These are phyloP conservation scores for Zoanthus gigantus DNA, from an alignment of 92 coral and sea anemone species.

Conservation along the genomic window DNA sequence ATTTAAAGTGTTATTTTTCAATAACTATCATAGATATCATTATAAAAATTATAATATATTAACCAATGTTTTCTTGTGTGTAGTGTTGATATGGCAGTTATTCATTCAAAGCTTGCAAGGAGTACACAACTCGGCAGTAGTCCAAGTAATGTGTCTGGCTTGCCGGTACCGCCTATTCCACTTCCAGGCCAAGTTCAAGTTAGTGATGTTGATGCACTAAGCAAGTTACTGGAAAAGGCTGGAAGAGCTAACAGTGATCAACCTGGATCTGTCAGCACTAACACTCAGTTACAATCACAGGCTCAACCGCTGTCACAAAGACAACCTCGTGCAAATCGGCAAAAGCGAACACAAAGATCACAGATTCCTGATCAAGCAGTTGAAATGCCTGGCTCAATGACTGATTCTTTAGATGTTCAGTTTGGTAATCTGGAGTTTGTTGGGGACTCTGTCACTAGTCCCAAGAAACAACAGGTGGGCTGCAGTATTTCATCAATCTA, in stretches of 20 bases:
- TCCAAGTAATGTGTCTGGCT: constrained; percentile 48
- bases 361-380: constrained; percentile 96
- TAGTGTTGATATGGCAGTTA: constrained; percentile 88
- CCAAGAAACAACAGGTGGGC: constrained; percentile 50
- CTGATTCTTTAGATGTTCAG: constrained; percentile 97
- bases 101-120: constrained; percentile 86
- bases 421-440: constrained; percentile 98
- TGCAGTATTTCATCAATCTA: not conserved
- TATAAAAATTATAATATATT: not conserved
- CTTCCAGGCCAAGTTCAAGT: constrained; percentile 67
- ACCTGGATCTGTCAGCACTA: constrained; percentile 27
- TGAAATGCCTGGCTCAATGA: constrained; percentile 97
- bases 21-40: not conserved
- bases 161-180: constrained; percentile 75
- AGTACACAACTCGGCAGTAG: constrained; percentile 57
- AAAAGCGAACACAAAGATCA: constrained; percentile 79
- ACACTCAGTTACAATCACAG: constrained; percentile 47
- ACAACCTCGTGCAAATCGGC: constrained; percentile 70
- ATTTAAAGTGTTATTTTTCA: too few species aligned
- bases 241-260: constrained; percentile 55
- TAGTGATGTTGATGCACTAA: constrained; percentile 61
- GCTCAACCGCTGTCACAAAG: constrained; percentile 70
- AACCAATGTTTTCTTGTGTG: not conserved
- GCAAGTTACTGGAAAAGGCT: constrained; percentile 80
- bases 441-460: constrained; percentile 83